Evolutionary conservation across 2,113 vertebrate species (phyloP), one percentile per base, ranked within the genome.

Genomic region (Empidonax alnorum): DNA sequence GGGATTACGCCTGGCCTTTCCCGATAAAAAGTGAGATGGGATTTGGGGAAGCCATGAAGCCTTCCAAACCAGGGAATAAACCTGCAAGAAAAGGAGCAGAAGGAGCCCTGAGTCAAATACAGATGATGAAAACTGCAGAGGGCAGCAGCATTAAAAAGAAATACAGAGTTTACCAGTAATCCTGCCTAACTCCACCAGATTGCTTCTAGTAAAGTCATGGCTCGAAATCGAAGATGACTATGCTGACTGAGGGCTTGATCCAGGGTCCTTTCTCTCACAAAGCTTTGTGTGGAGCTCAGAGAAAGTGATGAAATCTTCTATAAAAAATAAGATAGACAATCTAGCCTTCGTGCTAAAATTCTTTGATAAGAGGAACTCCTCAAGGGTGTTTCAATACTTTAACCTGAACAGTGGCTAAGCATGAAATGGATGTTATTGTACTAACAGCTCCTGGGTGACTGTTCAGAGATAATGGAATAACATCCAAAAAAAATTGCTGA

Each of bases 101-200:
- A 78, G 27, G 18, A 91, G 14, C 28, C 11, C 66, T 30, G 31
- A 91, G 44, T 17, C 72, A 65, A 82, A 59, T 23, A 53, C 7
- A 84, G 18, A 35, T 35, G n/a, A 83, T 58, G 55, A 77, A 86
- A 83, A 88, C 27, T 74, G 33, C 33, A 87, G 62, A 44, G 23
- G 37, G 39, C 28, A 91, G 56, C 50, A 89, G 47, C 6, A 67
- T 41, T 37, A 78, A 56, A 56, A 18, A 89, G 37, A 63, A 53
- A 30, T 86, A 33, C 9, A 28, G 78, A 50, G 30, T 92, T 97
- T 94, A 47, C 67, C 23, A 39, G 76, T 93, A 96, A 96, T 94
- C 95, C 85, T 39, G 42, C 72, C 79, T 88, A 92, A 88, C 39
- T 71, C 83, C 86, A 77, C 28, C 86, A 88, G 63, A 84, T 55